Conservation (phyloP, 2,888 invertebrate species). For the Heteropelma amictum region DNA sequence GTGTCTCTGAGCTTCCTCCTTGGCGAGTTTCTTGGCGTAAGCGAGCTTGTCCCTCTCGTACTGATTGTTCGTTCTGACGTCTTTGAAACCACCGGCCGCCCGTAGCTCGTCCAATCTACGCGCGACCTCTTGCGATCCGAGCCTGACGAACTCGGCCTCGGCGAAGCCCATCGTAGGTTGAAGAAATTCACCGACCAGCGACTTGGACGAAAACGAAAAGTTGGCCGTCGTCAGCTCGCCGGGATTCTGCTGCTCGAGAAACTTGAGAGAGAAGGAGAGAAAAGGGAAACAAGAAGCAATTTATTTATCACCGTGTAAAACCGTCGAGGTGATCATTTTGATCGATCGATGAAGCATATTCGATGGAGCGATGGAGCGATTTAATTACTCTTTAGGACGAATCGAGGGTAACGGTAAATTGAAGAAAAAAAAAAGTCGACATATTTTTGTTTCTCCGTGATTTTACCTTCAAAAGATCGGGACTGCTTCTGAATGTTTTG, state of each 20-base stretch:
- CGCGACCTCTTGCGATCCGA: slow-evolving; percentile 90
- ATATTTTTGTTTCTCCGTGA: neutral
- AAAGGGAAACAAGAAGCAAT: neutral
- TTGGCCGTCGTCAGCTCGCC: slow-evolving; percentile 88
- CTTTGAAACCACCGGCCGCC: slow-evolving; percentile 85
- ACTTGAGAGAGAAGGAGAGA: no score
- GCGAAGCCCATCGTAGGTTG: slow-evolving; percentile 83
- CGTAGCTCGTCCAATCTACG: slow-evolving; percentile 83
- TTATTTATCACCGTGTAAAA: neutral
- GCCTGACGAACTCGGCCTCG: slow-evolving; percentile 86
- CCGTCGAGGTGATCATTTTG: no score
- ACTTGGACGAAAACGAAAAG: slow-evolving; percentile 94
- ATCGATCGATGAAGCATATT: no score
- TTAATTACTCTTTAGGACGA: no score
- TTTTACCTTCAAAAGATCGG: slow-evolving; percentile 80
- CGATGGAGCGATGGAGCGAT: no score
- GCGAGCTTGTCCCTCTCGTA: slow-evolving; percentile 76
- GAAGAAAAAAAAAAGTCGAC: neutral
- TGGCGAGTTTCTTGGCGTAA: slow-evolving; percentile 86
- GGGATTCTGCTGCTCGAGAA: slow-evolving; percentile 74
- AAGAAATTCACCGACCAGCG: slow-evolving; percentile 93
- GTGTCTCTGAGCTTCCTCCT: slow-evolving; percentile 82
- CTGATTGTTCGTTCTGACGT: slow-evolving; percentile 72
- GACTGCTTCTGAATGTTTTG: slow-evolving; percentile 81
- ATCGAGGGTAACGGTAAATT: neutral